A percentile compares a stretch with the other conserved stretches of the same genome.
These are phyloP conservation scores for Stictonetta naevosa DNA, from an alignment of 2,113 vertebrate species.

Conservation along the genomic window DNA sequence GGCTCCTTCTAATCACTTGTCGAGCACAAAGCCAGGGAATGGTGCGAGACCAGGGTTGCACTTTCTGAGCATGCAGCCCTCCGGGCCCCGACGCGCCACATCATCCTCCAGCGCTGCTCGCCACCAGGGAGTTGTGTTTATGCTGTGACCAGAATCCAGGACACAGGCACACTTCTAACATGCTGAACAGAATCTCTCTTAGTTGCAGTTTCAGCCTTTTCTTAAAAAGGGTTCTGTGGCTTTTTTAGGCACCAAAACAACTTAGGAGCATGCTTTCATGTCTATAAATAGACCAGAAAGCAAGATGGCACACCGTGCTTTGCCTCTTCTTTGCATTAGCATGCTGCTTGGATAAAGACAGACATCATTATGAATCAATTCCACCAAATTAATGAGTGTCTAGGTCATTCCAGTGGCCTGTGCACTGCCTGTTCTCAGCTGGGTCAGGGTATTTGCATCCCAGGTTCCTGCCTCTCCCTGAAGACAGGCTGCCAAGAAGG, in stretches of 20 bases:
- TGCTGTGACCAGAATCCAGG: neutral
- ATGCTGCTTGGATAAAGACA: neutral
- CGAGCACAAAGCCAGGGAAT: neutral
- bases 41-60: too few species aligned
- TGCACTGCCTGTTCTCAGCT: neutral
- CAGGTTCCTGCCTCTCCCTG: too few species aligned
- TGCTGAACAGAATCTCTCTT: neutral
- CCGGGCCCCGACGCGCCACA: neutral
- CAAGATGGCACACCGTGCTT: neutral
- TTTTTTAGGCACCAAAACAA: neutral
- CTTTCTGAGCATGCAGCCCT: neutral
- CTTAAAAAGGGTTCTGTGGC: neutral
- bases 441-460: neutral
- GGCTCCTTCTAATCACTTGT: neutral
- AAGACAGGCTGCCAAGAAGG: too few species aligned
- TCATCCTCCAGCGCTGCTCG: neutral
- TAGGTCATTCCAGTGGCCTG: neutral
- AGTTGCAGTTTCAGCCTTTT: neutral
- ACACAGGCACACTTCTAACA: neutral
- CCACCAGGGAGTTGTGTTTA: neutral
- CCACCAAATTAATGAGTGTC: neutral
- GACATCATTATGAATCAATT: neutral
- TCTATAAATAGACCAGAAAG: neutral
- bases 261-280: neutral
- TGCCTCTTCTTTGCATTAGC: neutral